Conservation (phyloP, 2,797 vertebrate species). For the Percopsis omiscomaycus region DNA sequence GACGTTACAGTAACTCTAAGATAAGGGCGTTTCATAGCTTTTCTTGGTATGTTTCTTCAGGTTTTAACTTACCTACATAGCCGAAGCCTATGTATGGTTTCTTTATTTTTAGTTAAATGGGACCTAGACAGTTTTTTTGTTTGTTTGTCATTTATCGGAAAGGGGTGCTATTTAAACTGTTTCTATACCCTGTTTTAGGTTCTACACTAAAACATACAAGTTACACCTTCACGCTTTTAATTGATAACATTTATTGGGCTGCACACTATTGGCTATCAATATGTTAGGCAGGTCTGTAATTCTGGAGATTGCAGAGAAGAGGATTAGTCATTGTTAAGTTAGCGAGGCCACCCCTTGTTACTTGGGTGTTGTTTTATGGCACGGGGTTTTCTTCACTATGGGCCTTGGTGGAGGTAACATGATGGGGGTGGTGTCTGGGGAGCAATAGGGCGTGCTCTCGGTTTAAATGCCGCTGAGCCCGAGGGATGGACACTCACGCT, state of each 20-base stretch:
- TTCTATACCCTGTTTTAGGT: slow-evolving; percentile 4
- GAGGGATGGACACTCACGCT: slow-evolving; percentile 37
- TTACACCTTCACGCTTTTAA: no score
- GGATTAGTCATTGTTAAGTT: neutral
- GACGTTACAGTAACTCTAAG: no score
- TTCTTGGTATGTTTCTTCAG: no score
- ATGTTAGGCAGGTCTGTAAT: slow-evolving; percentile 1
- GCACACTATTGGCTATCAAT: neutral
- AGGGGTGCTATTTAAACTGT: neutral
- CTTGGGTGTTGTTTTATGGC: slow-evolving; percentile 28
- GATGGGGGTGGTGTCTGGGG: slow-evolving; percentile 41
- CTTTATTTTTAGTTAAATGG: no score
- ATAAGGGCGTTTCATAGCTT: no score
- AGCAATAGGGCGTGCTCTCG: slow-evolving; percentile 25
- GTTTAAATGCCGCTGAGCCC: slow-evolving; percentile 54
- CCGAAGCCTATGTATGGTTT: no score
- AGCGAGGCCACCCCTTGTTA: slow-evolving; percentile 6
- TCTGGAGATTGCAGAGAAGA: slow-evolving; percentile 1
- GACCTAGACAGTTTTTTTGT: no score
- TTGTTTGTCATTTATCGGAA: no score
- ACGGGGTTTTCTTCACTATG: slow-evolving; percentile 3
- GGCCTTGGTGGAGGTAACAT: slow-evolving; percentile 44
- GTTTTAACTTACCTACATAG: neutral
- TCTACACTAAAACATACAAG: neutral
- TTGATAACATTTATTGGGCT: no score